Evolutionary conservation across 2,113 vertebrate genomes (phyloP).

Genomic region (Catharus fuscescens): DNA sequence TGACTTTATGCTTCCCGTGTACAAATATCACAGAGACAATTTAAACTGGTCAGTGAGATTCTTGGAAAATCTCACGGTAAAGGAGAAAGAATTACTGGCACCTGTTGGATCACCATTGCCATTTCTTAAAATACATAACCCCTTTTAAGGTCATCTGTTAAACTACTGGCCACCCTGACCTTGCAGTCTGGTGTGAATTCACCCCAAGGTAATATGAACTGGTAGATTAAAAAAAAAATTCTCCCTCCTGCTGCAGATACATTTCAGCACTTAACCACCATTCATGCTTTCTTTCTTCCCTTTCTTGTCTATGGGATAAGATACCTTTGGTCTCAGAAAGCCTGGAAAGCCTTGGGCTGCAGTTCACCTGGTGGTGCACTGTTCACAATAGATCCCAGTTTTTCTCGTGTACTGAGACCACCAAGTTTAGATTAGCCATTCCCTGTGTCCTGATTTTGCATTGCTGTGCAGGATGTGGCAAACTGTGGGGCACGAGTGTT

Average conservation of each 20-base stretch:
- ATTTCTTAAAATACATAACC: slow-evolving; percentile 44
- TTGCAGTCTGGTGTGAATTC: slow-evolving; percentile 21
- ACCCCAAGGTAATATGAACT: slow-evolving; percentile 31
- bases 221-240: background rate
- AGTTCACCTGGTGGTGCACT: background rate
- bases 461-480: background rate
- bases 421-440: background rate
- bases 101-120: background rate
- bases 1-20: background rate
- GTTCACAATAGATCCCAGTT: background rate
- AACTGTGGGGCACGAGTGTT: background rate
- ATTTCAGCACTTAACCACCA: background rate
- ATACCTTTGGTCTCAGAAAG: background rate
- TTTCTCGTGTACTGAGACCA: background rate
- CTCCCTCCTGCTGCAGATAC: background rate
- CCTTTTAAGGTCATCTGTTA: slow-evolving; percentile 16
- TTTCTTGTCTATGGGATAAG: background rate
- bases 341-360: background rate
- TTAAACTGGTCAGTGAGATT: background rate
- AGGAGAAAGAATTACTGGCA: slow-evolving; percentile 16
- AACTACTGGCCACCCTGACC: background rate
- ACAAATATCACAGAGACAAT: background rate
- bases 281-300: background rate
- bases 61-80: background rate
- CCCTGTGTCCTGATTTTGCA: background rate